phyloP scores from a whole-genome alignment of 2,888 invertebrate species.

The Arenicola marina region DNA sequence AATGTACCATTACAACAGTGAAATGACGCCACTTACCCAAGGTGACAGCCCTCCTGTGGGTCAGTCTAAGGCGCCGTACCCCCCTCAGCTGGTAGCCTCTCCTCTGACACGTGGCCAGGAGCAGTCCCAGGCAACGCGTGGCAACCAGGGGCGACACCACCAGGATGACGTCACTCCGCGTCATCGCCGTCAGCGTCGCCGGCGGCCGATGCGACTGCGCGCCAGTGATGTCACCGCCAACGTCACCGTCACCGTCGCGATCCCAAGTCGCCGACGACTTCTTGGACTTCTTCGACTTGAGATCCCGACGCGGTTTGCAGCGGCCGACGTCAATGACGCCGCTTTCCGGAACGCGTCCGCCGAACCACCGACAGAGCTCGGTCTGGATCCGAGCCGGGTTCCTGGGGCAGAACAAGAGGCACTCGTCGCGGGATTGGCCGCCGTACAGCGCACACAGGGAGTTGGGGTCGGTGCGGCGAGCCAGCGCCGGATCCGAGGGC shows the following conservation, averaged over 20 bases:
- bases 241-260: background rate
- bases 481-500: constrained; percentile 51
- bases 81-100: constrained; percentile 53
- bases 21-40: constrained; percentile 6
- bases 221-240: background rate
- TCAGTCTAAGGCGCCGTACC: constrained; percentile 41
- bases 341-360: constrained; percentile 48
- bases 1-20: no score
- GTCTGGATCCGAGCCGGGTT: constrained; percentile 40
- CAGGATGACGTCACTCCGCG: constrained; percentile 45
- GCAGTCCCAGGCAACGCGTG: constrained; percentile 44
- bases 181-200: constrained; percentile 46
- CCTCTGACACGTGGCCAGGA: constrained; percentile 47
- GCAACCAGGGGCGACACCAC: constrained; percentile 51
- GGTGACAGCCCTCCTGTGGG: constrained; percentile 38
- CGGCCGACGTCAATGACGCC: constrained; percentile 48
- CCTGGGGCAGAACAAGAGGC: constrained; percentile 51
- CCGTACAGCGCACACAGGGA: constrained; percentile 54
- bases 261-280: background rate
- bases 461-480: constrained; percentile 51
- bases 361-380: constrained; percentile 55
- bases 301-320: background rate
- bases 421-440: constrained; percentile 47
- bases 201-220: constrained; percentile 35
- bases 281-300: background rate